These are phyloP conservation scores for Daktulosphaira vitifoliae DNA, from an alignment of 1,140 invertebrate genomes.

Conservation along the genomic window DNA sequence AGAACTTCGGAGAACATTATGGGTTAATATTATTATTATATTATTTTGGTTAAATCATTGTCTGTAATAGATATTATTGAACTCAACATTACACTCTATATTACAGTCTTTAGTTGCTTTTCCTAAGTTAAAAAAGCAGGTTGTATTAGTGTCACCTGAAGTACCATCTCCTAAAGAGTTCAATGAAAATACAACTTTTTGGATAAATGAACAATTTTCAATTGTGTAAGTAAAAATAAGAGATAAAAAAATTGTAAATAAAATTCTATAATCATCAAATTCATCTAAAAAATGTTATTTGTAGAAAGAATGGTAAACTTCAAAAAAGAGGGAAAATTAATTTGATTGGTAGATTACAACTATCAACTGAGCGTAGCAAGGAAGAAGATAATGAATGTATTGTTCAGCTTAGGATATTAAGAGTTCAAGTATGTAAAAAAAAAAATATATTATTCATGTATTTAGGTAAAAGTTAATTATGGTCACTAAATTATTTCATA, in stretches of 20 bases:
- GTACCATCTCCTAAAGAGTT: constrained; percentile 87
- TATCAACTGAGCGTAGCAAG: constrained; percentile 90
- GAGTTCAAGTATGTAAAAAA: constrained; percentile 63
- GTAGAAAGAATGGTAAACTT: constrained; percentile 83
- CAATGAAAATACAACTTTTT: constrained; percentile 83
- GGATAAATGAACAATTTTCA: constrained; percentile 70
- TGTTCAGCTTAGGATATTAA: constrained; percentile 84
- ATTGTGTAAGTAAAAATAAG: constrained; percentile 10
- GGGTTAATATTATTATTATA: too few relatives aligned
- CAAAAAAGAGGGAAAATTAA: constrained; percentile 92
- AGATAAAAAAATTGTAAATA: too few relatives aligned
- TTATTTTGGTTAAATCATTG: too few relatives aligned
- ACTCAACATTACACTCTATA: too few relatives aligned
- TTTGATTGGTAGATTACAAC: constrained; percentile 85
- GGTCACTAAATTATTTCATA: not conserved
- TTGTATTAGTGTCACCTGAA: constrained; percentile 70
- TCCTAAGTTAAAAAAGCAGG: constrained; percentile 89
- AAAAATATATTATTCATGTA: too few relatives aligned
- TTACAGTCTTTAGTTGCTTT: constrained; percentile 77
- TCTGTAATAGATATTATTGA: too few relatives aligned
- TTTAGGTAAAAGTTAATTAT: too few relatives aligned
- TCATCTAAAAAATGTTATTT: not conserved
- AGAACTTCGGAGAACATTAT: constrained; percentile 90
- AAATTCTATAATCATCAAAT: too few relatives aligned
- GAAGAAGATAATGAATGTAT: constrained; percentile 97